Base-by-base conservation (phyloP, 2,888 invertebrate species). In the Terebella lapidaria region DNA sequence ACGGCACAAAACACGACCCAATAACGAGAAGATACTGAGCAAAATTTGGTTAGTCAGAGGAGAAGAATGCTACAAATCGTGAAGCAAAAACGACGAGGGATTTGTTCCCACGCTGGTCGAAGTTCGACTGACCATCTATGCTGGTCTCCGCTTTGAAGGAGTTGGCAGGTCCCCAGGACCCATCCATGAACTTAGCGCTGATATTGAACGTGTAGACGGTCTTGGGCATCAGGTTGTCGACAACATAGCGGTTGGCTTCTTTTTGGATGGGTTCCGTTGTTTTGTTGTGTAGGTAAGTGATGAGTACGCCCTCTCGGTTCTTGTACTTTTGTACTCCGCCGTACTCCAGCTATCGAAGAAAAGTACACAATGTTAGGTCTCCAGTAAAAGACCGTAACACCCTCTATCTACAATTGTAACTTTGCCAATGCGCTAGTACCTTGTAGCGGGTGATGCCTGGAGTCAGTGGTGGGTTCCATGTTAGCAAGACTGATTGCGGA, bases 161-260 rank as follows among this genome's bases (percentile, higher is more conserved):
- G 20, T 70, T 65, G 2, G 66, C 64, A 5, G 70, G 70, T 1
- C 78, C 77, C 54, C 64, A 67, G 3, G 62, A 54, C 2, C 73
- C 74, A 61, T 78, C 73, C 49, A 65, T 65, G 67, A 76, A 80
- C 47, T 66, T 63, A n/a, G 77, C 74, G 22, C 71, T 75, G 60
- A 80, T 75, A 66, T 77, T 78, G 66, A 80, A 77, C 56, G 68
- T 69, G 67, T 77, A 78, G 30, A 70, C 69, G 63, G 77, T 77
- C 58, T 74, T 73, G 1, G 80, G 78, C 53, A 68, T 63, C 3
- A 80, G 73, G 29, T 71, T 67, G 24, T 70, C 64, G 25, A 79
- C 71, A 3, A 68, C 63, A 53, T 66, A 67, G 1, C 68, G 68
- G 25, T 65, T 71, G 29, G 68, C 67, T 42, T 71, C 68, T 18